Base-by-base conservation (phyloP, 2,797 vertebrate species). In the Mormyrus proboscirostris region DNA sequence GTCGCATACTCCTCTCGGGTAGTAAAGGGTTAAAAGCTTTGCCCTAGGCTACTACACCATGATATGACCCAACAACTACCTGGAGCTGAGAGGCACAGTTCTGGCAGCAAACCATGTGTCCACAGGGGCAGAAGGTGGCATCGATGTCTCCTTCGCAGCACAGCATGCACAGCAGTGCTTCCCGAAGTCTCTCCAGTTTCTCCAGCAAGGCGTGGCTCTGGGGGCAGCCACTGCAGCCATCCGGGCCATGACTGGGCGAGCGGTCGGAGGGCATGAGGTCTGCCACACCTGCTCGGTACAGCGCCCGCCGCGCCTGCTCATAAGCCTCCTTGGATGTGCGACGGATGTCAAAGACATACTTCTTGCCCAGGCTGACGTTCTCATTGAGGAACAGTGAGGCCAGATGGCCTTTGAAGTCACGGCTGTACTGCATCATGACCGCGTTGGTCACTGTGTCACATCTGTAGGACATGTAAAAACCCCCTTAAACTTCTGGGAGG, bases 351-450 rank as follows among this genome's bases (percentile, higher is more conserved):
- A 99, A 99, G 9, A 99, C 97, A 0, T 98, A 99, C 90, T 99
- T 99, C 95, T 99, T 99, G 89, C 99, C 99, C 88, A 99, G 96
- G 94, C 98, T 98, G 91, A 99, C 97, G 93, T 99, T 99, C 93
- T 99, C 98, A 51, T 99, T 99, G 92, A 99, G 96, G 92, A 99
- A 99, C 0, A 99, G 95, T 0, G 99, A 99, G 0, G 98, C 99
- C 29, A 99, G 92, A 94, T 99, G 99, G 47, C 99, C 99, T 92
- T 99, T 99, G 90, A 99, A 96, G 93, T 99, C 99, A 89, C 99
- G 95, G 92, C 98, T 99, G 89, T 99, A 99, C 92, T 99, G 99
- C 99, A 99, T 99, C 98, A 99, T 99, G 92, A 99, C 98, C 0
- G 98, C 98, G 2, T 95, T 97, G 1, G 98, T 99, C 57, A 99